Evolutionary conservation across 2,888 invertebrate species (phyloP).

Genomic region (Teleiodes luculella): DNA sequence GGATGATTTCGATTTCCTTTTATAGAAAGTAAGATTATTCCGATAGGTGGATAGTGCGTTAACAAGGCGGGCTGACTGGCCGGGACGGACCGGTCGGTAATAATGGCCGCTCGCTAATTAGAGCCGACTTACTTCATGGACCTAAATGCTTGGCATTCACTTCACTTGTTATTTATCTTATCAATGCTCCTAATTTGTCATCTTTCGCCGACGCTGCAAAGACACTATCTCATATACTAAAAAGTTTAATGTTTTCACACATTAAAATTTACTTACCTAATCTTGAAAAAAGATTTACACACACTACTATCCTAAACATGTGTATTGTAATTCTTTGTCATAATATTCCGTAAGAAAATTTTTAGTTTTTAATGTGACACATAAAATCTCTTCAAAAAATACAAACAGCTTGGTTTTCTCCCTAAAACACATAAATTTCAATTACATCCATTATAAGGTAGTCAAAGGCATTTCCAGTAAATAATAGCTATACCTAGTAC

Average conservation of each 20-base stretch:
- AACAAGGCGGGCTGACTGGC: slow-evolving; percentile 34
- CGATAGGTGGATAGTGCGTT: slow-evolving; percentile 52
- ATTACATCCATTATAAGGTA: not conserved
- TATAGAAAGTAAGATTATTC: slow-evolving; percentile 75
- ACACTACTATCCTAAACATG: no score
- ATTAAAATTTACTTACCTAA: not conserved
- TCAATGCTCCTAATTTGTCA: slow-evolving; percentile 1
- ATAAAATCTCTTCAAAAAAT: not conserved
- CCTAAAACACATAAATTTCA: not conserved
- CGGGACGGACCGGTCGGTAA: slow-evolving; percentile 4
- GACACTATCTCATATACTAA: not conserved
- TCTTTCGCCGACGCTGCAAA: not conserved
- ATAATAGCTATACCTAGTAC: not conserved
- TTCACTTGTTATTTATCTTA: slow-evolving; percentile 14
- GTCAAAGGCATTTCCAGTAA: not conserved
- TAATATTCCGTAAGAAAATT: no score
- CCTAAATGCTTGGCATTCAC: slow-evolving; percentile 26
- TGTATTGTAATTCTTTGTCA: no score
- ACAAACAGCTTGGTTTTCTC: not conserved
- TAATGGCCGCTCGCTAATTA: slow-evolving; percentile 30
- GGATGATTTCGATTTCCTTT: slow-evolving; percentile 77
- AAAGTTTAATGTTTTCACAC: not conserved
- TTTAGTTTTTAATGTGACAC: not conserved
- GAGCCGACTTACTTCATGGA: slow-evolving; percentile 33
- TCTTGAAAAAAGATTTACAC: no score